A percentile compares a stretch with the other conserved stretches of the same genome.
Conservation (phyloP, 1,140 invertebrate genomes). For the Diorhabda carinulata region DNA sequence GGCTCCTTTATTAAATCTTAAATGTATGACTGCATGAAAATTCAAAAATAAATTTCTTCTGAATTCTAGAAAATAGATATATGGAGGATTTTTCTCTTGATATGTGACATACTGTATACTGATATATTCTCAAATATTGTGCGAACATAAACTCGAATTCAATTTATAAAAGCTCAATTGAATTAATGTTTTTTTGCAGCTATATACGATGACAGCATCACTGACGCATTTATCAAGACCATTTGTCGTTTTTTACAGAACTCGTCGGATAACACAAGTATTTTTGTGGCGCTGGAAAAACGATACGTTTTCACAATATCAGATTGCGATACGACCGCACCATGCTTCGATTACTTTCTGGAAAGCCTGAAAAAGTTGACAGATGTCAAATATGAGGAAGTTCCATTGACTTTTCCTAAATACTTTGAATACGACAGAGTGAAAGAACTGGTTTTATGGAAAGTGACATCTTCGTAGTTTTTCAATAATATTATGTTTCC, state of each 20-base stretch:
- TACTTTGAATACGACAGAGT: conserved; percentile 79
- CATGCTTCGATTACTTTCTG: conserved; percentile 81
- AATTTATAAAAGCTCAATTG: no score
- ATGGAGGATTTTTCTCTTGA: no score
- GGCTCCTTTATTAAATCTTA: no score
- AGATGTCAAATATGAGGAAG: conserved; percentile 53
- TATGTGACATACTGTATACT: no score
- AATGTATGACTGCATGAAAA: no score
- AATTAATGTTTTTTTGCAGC: conserved; percentile 55
- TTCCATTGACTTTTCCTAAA: conserved; percentile 71
- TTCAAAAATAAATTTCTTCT: no score
- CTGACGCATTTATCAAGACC: conserved; percentile 74
- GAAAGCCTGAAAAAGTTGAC: conserved; percentile 54
- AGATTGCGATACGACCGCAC: conserved; percentile 74
- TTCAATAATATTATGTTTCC: no score
- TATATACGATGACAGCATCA: conserved; percentile 81
- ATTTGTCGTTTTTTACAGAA: conserved; percentile 58
- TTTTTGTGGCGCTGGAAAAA: conserved; percentile 82
- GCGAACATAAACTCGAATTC: no score
- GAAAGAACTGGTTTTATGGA: conserved; percentile 72
- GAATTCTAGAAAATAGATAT: no score
- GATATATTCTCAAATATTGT: no score
- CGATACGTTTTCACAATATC: conserved; percentile 78
- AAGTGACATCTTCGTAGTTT: conserved; percentile 51
- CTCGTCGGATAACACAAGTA: conserved; percentile 55